These are phyloP conservation scores for Lochmaea capreae DNA, from an alignment of 2,888 invertebrate genomes.

Conservation along the genomic window DNA sequence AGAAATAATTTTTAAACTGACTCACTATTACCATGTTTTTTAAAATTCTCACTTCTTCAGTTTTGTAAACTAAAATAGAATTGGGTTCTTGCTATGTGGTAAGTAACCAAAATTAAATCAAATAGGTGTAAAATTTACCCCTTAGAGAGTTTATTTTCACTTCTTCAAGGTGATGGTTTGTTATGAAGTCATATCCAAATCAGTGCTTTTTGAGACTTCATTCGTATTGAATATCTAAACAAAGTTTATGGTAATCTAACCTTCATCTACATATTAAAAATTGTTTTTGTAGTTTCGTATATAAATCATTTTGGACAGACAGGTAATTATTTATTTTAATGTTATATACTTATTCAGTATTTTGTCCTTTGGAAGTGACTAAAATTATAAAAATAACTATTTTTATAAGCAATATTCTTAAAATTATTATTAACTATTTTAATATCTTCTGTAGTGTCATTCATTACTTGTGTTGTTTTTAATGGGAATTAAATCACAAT, in stretches of 20 bases:
- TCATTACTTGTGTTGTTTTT: no score
- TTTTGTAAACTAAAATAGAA: neutral
- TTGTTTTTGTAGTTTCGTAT: neutral
- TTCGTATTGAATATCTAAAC: neutral
- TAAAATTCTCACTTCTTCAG: no score
- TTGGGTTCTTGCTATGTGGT: neutral
- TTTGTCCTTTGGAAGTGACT: no score
- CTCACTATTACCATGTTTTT: no score
- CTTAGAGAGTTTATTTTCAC: constrained; percentile 7
- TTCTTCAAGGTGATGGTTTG: constrained; percentile 1
- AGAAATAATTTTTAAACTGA: no score
- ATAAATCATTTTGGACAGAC: neutral
- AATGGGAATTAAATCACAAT: no score
- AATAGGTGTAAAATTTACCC: constrained; percentile 7
- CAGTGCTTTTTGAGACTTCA: constrained; percentile 3
- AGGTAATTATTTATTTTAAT: neutral
- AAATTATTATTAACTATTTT: no score
- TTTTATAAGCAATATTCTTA: no score
- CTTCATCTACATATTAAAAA: neutral
- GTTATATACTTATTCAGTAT: neutral
- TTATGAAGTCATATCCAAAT: neutral
- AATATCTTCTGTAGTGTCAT: no score
- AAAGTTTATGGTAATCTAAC: neutral
- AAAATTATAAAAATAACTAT: no score
- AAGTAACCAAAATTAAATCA: constrained; percentile 16